Evolutionary conservation across 2,888 invertebrate genomes (phyloP).

Genomic region (Pandemis cinnamomeana): DNA sequence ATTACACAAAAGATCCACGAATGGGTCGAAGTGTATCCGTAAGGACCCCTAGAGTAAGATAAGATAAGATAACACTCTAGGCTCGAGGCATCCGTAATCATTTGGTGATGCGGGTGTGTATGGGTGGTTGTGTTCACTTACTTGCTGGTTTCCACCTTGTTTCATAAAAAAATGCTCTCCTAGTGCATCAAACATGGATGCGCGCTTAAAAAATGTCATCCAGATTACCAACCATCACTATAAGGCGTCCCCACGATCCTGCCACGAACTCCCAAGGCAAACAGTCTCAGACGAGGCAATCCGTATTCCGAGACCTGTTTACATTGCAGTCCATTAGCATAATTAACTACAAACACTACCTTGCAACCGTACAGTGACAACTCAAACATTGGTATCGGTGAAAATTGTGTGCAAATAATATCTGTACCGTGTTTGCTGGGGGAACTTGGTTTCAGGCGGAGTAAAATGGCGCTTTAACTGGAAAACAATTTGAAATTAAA

Average conservation of each 20-base stretch:
- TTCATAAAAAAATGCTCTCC: background rate
- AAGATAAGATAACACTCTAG: too few relatives aligned
- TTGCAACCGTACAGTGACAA: conserved; percentile 63
- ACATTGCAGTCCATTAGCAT: conserved; percentile 73
- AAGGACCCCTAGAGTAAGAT: too few relatives aligned
- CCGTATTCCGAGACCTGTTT: conserved; percentile 51
- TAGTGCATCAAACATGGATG: background rate
- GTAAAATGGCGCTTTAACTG: conserved; percentile 48
- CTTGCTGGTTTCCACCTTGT: too few relatives aligned
- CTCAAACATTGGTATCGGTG: conserved; percentile 69
- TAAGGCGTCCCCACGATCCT: conserved; percentile 18
- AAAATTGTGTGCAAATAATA: conserved; percentile 72
- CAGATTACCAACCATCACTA: background rate
- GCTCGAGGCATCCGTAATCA: too few relatives aligned
- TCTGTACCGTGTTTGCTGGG: conserved; percentile 46
- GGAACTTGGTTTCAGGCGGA: conserved; percentile 15
- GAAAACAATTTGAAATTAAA: background rate
- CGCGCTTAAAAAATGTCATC: background rate
- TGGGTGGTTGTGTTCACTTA: too few relatives aligned
- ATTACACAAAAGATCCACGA: too few relatives aligned
- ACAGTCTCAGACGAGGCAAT: conserved; percentile 49
- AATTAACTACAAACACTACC: conserved; percentile 77
- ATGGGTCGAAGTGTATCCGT: too few relatives aligned
- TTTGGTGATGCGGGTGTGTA: too few relatives aligned
- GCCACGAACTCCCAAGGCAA: conserved; percentile 52